Percentiles rank a stretch among this genome's conserved stretches.
These are phyloP conservation scores for Protonibea diacanthus DNA, from an alignment of 2,797 vertebrate species.

Conservation along the genomic window DNA sequence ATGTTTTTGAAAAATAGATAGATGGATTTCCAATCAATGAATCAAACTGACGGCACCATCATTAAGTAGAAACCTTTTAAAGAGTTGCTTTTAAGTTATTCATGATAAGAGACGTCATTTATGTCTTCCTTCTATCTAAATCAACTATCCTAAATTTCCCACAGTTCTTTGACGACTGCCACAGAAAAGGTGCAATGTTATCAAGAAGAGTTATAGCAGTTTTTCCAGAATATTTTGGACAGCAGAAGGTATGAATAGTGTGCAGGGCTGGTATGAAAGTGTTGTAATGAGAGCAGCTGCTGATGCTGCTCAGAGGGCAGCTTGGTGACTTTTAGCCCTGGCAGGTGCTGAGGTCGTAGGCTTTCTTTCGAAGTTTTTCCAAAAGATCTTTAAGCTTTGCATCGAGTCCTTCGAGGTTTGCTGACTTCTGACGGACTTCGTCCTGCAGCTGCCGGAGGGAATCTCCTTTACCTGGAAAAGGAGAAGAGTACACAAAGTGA, in stretches of 20 bases:
- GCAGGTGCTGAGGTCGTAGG: constrained; percentile 80
- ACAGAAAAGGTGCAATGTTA: background rate
- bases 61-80: background rate
- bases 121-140: background rate
- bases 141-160: background rate
- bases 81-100: background rate
- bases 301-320: background rate
- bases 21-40: background rate
- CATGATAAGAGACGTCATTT: background rate
- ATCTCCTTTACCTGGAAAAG: constrained; percentile 85
- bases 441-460: constrained; percentile 83
- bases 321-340: constrained; percentile 43
- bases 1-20: background rate
- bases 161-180: constrained; percentile 9
- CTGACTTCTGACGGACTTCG: constrained; percentile 81
- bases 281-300: background rate
- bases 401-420: constrained; percentile 85
- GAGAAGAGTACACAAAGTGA: background rate
- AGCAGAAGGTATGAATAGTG: background rate
- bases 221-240: background rate
- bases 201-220: background rate
- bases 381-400: constrained; percentile 81
- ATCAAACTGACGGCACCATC: background rate
- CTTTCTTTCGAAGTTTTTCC: constrained; percentile 78
- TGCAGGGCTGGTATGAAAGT: background rate